Conservation (phyloP, 2,888 invertebrate species). For the Nymphalis urticae region DNA sequence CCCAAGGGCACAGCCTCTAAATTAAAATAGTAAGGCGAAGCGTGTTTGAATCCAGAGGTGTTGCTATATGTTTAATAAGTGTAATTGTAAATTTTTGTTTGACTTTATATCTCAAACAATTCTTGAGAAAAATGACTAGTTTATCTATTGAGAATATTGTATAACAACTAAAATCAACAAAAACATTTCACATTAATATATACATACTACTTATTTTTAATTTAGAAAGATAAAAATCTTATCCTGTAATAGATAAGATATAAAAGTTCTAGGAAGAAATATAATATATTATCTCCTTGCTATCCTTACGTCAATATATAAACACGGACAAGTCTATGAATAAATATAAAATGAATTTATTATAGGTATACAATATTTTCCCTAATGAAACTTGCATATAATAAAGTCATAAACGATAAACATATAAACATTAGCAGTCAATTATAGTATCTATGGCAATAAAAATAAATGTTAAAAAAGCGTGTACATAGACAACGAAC, state of each 20-base stretch:
- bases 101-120: no score
- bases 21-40: no score
- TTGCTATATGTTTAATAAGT: no score
- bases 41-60: no score
- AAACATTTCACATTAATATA: no score
- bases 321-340: slow-evolving; percentile 24
- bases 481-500: slow-evolving; percentile 3
- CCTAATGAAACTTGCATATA: slow-evolving; percentile 36
- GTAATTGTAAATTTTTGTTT: neutral
- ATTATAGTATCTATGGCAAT: slow-evolving; percentile 9
- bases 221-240: no score
- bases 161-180: no score
- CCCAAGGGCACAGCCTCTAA: no score
- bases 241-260: neutral
- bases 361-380: slow-evolving; percentile 34
- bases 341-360: slow-evolving; percentile 17
- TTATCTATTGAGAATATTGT: no score
- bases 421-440: slow-evolving; percentile 13
- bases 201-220: no score
- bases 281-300: slow-evolving; percentile 8
- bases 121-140: no score
- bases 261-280: slow-evolving; percentile 12
- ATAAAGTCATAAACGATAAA: slow-evolving; percentile 33
- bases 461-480: slow-evolving; percentile 20
- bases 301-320: slow-evolving; percentile 13